Evolutionary conservation across 2,797 vertebrate genomes (phyloP), one percentile per base, ranked within the genome.

Genomic region (Pantherophis vulpinus): DNA sequence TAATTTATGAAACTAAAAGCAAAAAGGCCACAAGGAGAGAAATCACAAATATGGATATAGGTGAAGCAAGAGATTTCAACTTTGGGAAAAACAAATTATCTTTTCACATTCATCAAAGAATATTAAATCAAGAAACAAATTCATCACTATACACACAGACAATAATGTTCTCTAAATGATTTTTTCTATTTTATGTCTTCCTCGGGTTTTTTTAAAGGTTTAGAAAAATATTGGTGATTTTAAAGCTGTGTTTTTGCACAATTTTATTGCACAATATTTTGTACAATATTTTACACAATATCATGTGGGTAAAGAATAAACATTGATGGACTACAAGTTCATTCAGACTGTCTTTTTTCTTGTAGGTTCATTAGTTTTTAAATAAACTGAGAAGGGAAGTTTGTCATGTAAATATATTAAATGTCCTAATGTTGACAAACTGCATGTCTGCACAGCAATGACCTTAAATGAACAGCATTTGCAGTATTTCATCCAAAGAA

Each of bases 301-400:
- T 66, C 90, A 47, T 96, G 95, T 87, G 92, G 27, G 61, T 90
- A 87, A 60, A 79, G 16, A 91, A 91, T 93, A 56, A 47, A 55
- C 66, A 95, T n/a, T 86, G 56, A 61, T 95, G 96, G 88, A 56
- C 96, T 96, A 93, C 88, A 95, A 94, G 93, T 94, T 95, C 92
- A 95, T 95, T 92, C 91, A 94, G 95, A 95, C 96, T 96, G 70
- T 86, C 95, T 96, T 94, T 97, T 95, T 95, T 96, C 97, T 96
- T 97, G 95, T 95, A 94, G 92, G 93, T 91, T 96, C 95, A 94
- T 96, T 96, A 95, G 92, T 96, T 97, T 97, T 95, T 59, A 96
- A 95, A 96, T 96, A 96, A 96, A 86, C 86, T 32, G 47, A 63
- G 90, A 95, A 95, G 94, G 93, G 90, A 96, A 96, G 94, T 93